Evolutionary conservation across 1,140 invertebrate species (phyloP).

Genomic region (Oscheius sp.): DNA sequence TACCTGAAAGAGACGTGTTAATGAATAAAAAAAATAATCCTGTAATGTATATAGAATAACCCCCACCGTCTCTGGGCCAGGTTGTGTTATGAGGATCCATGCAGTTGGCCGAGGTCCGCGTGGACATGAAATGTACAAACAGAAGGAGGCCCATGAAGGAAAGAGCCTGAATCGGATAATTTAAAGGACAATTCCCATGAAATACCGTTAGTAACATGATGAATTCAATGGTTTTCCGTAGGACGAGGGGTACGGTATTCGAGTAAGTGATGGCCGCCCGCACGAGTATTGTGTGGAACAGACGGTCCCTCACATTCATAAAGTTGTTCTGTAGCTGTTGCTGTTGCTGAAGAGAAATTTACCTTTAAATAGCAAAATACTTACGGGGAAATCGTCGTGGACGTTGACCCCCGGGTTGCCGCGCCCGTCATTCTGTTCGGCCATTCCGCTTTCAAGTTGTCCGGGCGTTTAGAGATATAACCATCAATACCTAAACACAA

Average conservation of each 20-base stretch:
- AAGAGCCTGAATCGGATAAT: conserved; percentile 70
- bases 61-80: conserved; percentile 77
- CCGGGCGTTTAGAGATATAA: too few relatives aligned
- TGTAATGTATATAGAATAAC: too few relatives aligned
- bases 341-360: too few relatives aligned
- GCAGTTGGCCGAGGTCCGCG: conserved; percentile 86
- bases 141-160: conserved; percentile 82
- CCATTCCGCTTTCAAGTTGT: too few relatives aligned
- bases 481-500: too few relatives aligned
- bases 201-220: conserved; percentile 69
- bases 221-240: conserved; percentile 85
- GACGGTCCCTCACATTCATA: conserved; percentile 74
- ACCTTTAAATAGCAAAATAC: too few relatives aligned
- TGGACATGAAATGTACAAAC: conserved; percentile 92
- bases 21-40: neutral
- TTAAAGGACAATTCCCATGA: conserved; percentile 19
- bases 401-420: too few relatives aligned
- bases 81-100: conserved; percentile 80
- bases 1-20: conserved; percentile 67
- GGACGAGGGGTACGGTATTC: conserved; percentile 77
- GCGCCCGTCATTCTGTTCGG: too few relatives aligned
- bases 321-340: conserved; percentile 15
- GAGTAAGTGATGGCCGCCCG: conserved; percentile 85
- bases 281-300: conserved; percentile 93
- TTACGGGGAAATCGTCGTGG: too few relatives aligned